These are phyloP conservation scores for Clunio marinus DNA, from an alignment of 2,888 invertebrate species.

Conservation along the genomic window DNA sequence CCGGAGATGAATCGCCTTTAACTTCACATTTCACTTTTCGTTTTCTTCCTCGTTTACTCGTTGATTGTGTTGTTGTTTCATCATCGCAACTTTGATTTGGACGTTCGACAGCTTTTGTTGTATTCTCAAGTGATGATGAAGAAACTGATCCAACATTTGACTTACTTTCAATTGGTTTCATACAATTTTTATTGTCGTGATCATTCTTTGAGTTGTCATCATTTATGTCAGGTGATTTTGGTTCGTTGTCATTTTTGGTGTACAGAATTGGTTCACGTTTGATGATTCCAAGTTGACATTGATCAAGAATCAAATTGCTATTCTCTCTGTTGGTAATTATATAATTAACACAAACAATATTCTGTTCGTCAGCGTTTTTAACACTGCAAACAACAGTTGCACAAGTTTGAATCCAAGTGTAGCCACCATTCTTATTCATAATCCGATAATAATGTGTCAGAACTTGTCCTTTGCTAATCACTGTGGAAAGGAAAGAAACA, in stretches of 20 bases:
- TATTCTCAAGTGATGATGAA: constrained; percentile 25
- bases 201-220: constrained; percentile 43
- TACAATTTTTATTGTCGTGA: not conserved
- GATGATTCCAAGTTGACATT: constrained; percentile 79
- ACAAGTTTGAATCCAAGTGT: constrained; percentile 95
- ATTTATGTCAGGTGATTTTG: constrained; percentile 43
- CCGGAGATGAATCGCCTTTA: constrained; percentile 47
- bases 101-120: not conserved
- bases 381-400: constrained; percentile 94
- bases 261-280: constrained; percentile 28
- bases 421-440: constrained; percentile 95
- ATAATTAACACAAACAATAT: constrained; percentile 95
- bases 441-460: constrained; percentile 92
- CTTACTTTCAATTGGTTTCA: not conserved
- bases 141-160: not conserved
- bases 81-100: constrained; percentile 32
- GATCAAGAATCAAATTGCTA: constrained; percentile 87
- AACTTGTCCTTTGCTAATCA: constrained; percentile 94
- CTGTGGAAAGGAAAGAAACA: constrained; percentile 60
- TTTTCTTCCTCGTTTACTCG: constrained; percentile 56
- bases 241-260: constrained; percentile 44
- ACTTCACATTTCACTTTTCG: constrained; percentile 56
- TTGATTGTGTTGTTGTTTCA: constrained; percentile 39
- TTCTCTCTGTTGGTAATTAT: constrained; percentile 77
- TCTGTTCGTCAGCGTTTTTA: constrained; percentile 95